These are phyloP conservation scores for Sthenelais limicola DNA, from an alignment of 2,888 invertebrate genomes.

Conservation along the genomic window DNA sequence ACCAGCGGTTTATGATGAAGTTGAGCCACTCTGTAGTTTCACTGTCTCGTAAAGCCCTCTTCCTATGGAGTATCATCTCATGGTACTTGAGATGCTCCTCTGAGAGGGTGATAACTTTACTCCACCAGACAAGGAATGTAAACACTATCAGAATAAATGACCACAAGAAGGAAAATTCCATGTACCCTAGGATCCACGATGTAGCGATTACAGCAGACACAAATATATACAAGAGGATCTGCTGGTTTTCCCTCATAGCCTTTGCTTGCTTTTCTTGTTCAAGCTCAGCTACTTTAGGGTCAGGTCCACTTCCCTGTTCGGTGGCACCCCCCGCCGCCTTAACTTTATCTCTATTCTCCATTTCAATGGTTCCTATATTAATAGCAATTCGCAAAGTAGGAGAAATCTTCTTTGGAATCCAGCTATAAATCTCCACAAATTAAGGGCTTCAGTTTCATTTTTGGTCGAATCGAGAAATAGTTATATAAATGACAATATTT, in stretches of 20 bases:
- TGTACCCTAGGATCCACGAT: slow-evolving; percentile 64
- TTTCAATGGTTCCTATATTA: too few species aligned
- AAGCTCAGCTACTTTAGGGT: slow-evolving; percentile 17
- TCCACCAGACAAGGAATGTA: slow-evolving; percentile 67
- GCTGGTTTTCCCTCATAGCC: slow-evolving; percentile 45
- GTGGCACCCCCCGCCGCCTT: not conserved
- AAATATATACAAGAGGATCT: slow-evolving; percentile 65
- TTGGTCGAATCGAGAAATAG: too few species aligned
- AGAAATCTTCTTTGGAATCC: too few species aligned
- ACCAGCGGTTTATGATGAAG: slow-evolving; percentile 75
- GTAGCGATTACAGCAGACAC: slow-evolving; percentile 60
- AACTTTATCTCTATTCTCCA: too few species aligned
- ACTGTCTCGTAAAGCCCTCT: slow-evolving; percentile 74
- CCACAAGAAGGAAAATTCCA: slow-evolving; percentile 66
- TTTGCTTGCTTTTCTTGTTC: slow-evolving; percentile 40
- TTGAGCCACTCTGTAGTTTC: slow-evolving; percentile 76
- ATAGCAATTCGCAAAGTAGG: too few species aligned
- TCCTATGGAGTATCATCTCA: slow-evolving; percentile 72
- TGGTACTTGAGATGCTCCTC: slow-evolving; percentile 61
- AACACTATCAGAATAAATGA: slow-evolving; percentile 62
- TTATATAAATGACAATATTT: too few species aligned
- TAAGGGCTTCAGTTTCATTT: too few species aligned
- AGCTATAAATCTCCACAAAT: too few species aligned
- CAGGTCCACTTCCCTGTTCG: not conserved
- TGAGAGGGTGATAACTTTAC: slow-evolving; percentile 62